Conservation (phyloP, 2,888 invertebrate species). For the Troides oblongomaculatus region DNA sequence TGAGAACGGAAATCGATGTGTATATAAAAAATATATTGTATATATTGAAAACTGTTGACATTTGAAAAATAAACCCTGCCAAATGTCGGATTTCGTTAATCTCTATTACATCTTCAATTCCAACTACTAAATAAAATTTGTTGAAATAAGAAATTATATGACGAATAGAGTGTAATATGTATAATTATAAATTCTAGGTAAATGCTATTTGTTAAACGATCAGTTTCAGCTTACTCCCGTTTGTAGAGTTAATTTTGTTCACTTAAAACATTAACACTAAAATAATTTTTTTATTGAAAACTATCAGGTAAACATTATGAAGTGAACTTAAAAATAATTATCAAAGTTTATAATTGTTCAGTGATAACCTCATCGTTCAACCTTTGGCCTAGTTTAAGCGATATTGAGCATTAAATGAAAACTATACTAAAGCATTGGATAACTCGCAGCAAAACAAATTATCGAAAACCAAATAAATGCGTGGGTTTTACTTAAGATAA, state of each 20-base stretch:
- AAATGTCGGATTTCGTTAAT: background rate
- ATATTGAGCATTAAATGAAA: slow-evolving; percentile 66
- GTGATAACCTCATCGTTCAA: slow-evolving; percentile 53
- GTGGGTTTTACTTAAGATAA: background rate
- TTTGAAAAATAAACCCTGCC: background rate
- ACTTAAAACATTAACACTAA: background rate
- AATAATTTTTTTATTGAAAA: background rate
- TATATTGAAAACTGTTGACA: background rate
- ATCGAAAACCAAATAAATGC: slow-evolving; percentile 14
- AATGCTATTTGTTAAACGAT: too few species aligned
- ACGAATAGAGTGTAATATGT: too few species aligned
- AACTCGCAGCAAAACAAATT: slow-evolving; percentile 40
- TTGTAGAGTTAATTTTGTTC: background rate
- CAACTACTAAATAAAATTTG: too few species aligned
- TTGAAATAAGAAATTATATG: too few species aligned
- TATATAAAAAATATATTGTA: too few species aligned
- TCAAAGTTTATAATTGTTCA: slow-evolving; percentile 50
- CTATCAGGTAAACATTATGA: background rate
- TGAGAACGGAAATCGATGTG: slow-evolving; percentile 29
- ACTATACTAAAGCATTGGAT: slow-evolving; percentile 59
- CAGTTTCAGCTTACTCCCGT: background rate
- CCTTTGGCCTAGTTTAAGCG: slow-evolving; percentile 52
- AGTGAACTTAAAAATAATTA: slow-evolving; percentile 51
- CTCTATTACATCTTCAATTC: too few species aligned
- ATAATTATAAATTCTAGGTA: too few species aligned